Base-by-base conservation (phyloP, 2,888 invertebrate species). In the Parapristionchus giblindavisi region DNA sequence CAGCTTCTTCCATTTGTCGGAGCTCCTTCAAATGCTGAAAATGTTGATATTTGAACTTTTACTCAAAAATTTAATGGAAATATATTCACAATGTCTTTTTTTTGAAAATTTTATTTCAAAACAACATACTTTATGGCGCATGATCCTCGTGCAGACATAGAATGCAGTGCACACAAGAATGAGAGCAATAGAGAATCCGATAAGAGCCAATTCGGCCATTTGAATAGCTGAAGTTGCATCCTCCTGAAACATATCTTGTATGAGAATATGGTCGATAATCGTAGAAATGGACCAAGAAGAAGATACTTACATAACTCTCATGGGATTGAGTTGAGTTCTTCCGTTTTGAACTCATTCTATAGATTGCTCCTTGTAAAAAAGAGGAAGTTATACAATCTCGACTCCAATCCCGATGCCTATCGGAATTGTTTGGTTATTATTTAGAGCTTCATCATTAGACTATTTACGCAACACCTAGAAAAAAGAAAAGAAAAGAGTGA, bases 171-270 rank as follows among this genome's bases (percentile, higher is more conserved):
- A 71, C 5, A 71, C 21, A 48, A 71, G 14, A 29, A 71, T 56
- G 56, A 71, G 56, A 6, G n/a, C 54, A 40, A 71, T 40, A 40
- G 24, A 54, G 11, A 54, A n/a, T 34, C 56, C 54, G 29, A 71
- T 54, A n/a, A 71, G 70, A 5, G 56, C 70, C 54, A 71, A 56
- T 56, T 71, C 70, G 5, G 56, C 70, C 70, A 71, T 24, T 43
- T 56, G 70, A 27, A 56, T 27, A 6, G 56, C 56, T 14, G 70
- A 71, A 38, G 40, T 36, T 3, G 70, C 38, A 17, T 54, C 56
- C 24, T 56, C 56, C 70, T 71, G 24, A 38, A 54, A 11, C 11
- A 14, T 14, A 48, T 11, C 14, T 48, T 48, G 11, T 48, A 48
- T 11, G 48, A 48, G 21, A 48, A 48, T 14, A 48, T 48, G 14